Evolutionary conservation across 2,113 vertebrate species (phyloP).

Genomic region (Ammospiza nelsoni): DNA sequence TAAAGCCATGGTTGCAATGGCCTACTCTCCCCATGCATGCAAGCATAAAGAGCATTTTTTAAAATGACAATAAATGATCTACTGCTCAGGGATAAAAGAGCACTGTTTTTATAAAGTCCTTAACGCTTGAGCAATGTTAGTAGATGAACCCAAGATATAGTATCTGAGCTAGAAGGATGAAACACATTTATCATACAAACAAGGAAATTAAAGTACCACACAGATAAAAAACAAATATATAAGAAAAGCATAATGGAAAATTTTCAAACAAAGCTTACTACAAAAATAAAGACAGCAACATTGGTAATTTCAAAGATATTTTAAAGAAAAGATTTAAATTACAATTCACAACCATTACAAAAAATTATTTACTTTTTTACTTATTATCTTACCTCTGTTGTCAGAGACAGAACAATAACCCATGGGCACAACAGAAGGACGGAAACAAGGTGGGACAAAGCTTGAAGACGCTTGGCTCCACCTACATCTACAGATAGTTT

Average conservation of each 20-base stretch:
- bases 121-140: background rate
- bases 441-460: slow-evolving; percentile 91
- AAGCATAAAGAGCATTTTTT: background rate
- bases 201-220: background rate
- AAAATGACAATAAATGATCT: background rate
- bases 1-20: background rate
- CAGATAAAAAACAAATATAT: background rate
- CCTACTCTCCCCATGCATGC: background rate
- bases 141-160: background rate
- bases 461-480: slow-evolving; percentile 92
- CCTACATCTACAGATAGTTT: slow-evolving; percentile 93
- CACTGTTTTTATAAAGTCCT: background rate
- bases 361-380: background rate
- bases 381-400: slow-evolving; percentile 86
- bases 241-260: background rate
- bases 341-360: background rate
- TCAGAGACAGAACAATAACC: slow-evolving; percentile 90
- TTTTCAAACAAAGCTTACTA: background rate
- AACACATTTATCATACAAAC: background rate
- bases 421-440: slow-evolving; percentile 89
- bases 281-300: background rate
- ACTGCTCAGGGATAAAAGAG: background rate
- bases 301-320: background rate
- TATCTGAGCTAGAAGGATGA: background rate
- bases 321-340: background rate